Evolutionary conservation across 2,113 vertebrate species (phyloP), one percentile per base, ranked within the genome.

Genomic region (Gavialis gangeticus): DNA sequence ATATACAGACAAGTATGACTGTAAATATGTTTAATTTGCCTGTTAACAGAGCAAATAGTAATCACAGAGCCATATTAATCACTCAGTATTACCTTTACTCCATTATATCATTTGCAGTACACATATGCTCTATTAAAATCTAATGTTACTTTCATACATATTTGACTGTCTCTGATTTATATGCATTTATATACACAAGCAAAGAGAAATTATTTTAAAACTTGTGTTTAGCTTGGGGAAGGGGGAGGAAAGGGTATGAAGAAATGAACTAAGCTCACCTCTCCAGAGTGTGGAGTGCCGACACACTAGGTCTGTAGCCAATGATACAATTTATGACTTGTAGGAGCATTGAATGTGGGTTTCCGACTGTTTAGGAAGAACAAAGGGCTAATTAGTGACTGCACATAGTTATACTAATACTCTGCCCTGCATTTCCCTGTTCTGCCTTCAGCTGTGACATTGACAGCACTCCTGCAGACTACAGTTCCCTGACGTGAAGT

Each of bases 321-420:
- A 1, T 19, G 34, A 21, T 66, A 37, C 5, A 37, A 63, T 5
- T 3, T 46, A 4, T 27, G 12, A 0, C 0, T 5, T 76, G 6
- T 12, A 82, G 84, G 46, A 88, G 30, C 27, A 67, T 30, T 16
- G 3, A 7, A 12, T 14, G 46, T 21, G 18, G 6, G 12, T n/a
- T 66, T 55, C 15, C 16, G 0, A 0, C 28, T 69, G 22, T 21
- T 11, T 19, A 14, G 14, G 71, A 28, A 46, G 46, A 46, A 46
- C 46, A 46, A 1, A 4, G 4, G 1, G 14, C 17, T 8, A 66
- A 12, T 10, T 37, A 59, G 34, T 6, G 30, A 16, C 3, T 19
- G 8, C 4, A 21, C 5, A 5, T 10, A 10, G 57, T 37, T 46
- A 19, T 12, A 76, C 13, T 59, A 46, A 46, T 59, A 16, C 24